phyloP scores from a whole-genome alignment of 2,113 vertebrate species.

The Beaufortia kweichowensis region DNA sequence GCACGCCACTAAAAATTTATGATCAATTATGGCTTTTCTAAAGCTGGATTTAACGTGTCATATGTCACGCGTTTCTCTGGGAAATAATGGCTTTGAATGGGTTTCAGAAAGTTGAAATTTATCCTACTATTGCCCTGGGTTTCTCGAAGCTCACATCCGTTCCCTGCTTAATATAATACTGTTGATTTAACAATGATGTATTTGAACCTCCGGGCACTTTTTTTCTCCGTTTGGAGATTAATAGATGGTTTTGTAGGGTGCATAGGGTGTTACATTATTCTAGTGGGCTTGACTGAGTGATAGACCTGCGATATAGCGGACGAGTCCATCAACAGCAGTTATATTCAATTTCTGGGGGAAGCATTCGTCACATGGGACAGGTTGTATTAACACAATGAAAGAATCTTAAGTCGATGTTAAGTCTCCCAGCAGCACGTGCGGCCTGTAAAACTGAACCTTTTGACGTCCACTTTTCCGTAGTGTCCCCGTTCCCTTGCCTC shows the following conservation, averaged over 20 bases:
- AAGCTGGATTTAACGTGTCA: conserved; percentile 79
- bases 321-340: conserved; percentile 89
- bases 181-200: conserved; percentile 98
- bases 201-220: conserved; percentile 86
- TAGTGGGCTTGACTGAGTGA: conserved; percentile 79
- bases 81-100: conserved; percentile 84
- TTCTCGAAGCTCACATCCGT: conserved; percentile 84
- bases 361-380: conserved; percentile 89
- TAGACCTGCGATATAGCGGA: conserved; percentile 76
- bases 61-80: conserved; percentile 73
- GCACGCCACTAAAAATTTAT: conserved; percentile 67
- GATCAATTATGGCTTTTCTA: conserved; percentile 76
- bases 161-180: conserved; percentile 94
- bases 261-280: conserved; percentile 87
- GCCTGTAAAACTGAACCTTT: conserved; percentile 78
- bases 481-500: conserved; percentile 75
- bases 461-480: conserved; percentile 79
- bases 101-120: conserved; percentile 81
- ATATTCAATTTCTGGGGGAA: conserved; percentile 83
- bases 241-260: conserved; percentile 88
- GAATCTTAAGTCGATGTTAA: conserved; percentile 87
- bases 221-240: conserved; percentile 81
- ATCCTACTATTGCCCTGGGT: conserved; percentile 86
- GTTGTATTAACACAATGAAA: conserved; percentile 90
- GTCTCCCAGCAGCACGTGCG: conserved; percentile 72